Base-by-base conservation (phyloP, 2,113 vertebrate species). In the Sebastes schlegelii region DNA sequence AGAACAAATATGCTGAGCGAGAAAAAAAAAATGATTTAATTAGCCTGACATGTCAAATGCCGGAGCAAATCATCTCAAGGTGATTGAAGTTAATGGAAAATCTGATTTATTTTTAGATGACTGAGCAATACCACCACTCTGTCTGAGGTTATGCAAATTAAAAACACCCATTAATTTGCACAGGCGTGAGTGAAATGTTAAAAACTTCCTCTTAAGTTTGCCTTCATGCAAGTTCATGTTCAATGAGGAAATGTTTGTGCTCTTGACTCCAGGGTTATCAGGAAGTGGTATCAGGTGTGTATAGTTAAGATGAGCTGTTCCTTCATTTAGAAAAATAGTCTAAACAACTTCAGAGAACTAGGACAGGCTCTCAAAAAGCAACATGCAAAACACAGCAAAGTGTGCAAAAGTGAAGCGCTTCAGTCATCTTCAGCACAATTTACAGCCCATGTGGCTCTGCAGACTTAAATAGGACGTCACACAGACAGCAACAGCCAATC, bases 1-100 rank as follows among this genome's bases (percentile, higher is more conserved):
- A 48, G n/a, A 26, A 21, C 60, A 90, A 85, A 86, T 80, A 73
- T 85, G 86, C 82, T 52, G 67, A 83, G 80, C 46, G 61, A 54
- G 63, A 68, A 7, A 43, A 62, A 74, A 54, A 55, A 77, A 51
- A 21, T 6, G 40, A 73, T 85, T 85, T 77, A 86, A 80, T 90
- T 72, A 86, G 71, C 66, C 62, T 55, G 42, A 84, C 55, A 40
- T 63, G 85, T 85, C 69, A 79, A 83, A 61, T 43, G 58, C 21
- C 43, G 26, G 64, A 57, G 70, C 58, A 61, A 79, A 82, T 86
- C 34, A 57, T 77, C 66, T 75, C 21, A n/a, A 80, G 67, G 57
- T 60, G 68, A 79, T 51, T 66, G 16, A 74, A 16, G 40, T 61
- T 55, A 23, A 5, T 14, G 19, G 26, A 65, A 74, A 77, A 61